Conservation (phyloP, 2,113 vertebrate genomes). For the Aldabrachelys gigantea region DNA sequence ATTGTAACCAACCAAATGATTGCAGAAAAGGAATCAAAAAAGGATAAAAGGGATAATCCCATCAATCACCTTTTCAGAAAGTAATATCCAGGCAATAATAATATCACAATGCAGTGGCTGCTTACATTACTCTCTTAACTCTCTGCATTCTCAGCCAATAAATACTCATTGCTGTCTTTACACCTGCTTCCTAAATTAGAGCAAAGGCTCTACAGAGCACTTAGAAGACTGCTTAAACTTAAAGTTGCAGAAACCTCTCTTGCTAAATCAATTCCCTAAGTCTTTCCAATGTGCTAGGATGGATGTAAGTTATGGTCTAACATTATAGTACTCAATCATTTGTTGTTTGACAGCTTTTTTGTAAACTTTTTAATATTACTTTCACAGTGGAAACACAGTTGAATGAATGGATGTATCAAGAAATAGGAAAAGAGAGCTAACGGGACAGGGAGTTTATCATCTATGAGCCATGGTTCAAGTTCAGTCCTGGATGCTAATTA, state of each 20-base stretch:
- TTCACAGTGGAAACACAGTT: rapidly evolving
- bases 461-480: background rate
- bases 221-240: constrained; percentile 15
- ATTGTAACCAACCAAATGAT: background rate
- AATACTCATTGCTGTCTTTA: constrained; percentile 40
- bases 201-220: background rate
- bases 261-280: background rate
- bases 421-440: background rate
- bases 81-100: background rate
- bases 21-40: background rate
- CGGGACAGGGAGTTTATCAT: background rate
- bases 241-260: constrained; percentile 2
- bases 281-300: background rate
- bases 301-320: constrained; percentile 10
- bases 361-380: background rate
- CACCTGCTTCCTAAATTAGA: constrained; percentile 42
- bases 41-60: background rate
- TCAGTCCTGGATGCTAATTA: background rate
- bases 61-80: background rate
- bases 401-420: background rate
- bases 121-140: constrained; percentile 39
- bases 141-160: constrained; percentile 33
- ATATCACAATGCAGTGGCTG: background rate
- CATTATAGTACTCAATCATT: constrained; percentile 17
- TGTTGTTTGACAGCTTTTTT: background rate